Base-by-base conservation (phyloP, 2,888 invertebrate species). In the Abrostola triplasia region DNA sequence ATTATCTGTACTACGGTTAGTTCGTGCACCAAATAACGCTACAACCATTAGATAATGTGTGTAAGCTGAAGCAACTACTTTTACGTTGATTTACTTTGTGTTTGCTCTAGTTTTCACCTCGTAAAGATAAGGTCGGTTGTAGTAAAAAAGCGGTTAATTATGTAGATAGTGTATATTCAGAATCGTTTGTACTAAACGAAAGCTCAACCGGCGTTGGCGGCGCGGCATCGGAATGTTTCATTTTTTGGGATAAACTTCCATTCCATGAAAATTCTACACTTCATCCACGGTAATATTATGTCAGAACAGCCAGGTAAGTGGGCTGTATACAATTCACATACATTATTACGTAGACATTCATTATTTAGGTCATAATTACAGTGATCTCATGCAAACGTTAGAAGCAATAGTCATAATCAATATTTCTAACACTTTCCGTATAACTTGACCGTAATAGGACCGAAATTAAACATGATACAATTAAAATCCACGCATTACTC, bases 21-120 rank as follows among this genome's bases (percentile, higher is more conserved):
- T 81, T 78, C 76, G 77, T 82, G 79, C 79, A 81, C 49, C 56
- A 50, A 57, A 56, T 63, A 67, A 73, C 48, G 62, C 67, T 70
- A 61, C 37, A 55, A 10, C 24, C 48, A 59, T 64, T 59, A 60
- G 62, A 77, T 73, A 70, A 66, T 64, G 50, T 36, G 24, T 40
- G 36, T 57, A 59, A 60, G 24, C 12, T 51, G 11, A 40, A 66
- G 59, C 6, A 49, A 48, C 50, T 36, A 51, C 55, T 59, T 72
- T 50, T 37, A 61, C 51, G 55, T 62, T 59, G 56, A 76, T 72
- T 75, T 78, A 64, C 60, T 72, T 66, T 53, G 62, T 78, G 53
- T 56, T 72, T 64, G 61, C 38, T 61, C 73, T 42, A 79, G 53
- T 76, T 79, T 78, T 59, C 63, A 59, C 56, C 50, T 76, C 65